Conservation (phyloP, 2,113 vertebrate species). For the Uropsilus gracilis region DNA sequence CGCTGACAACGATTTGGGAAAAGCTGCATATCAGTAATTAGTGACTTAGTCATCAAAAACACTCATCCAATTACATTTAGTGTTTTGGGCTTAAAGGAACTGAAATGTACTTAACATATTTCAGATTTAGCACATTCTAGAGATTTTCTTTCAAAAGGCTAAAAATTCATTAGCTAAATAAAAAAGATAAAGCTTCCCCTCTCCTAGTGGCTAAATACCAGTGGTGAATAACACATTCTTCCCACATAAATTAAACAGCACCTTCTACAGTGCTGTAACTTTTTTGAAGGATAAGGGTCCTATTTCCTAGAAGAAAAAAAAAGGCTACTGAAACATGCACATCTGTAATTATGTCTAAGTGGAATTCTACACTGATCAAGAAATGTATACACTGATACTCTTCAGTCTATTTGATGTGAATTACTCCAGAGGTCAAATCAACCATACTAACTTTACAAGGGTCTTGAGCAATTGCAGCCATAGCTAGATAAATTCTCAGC, state of each 20-base stretch:
- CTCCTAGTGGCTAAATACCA: not conserved
- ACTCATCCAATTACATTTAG: not conserved
- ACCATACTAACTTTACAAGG: slow-evolving; percentile 64
- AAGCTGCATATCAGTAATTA: slow-evolving; percentile 28
- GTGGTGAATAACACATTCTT: not conserved
- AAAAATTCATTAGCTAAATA: slow-evolving; percentile 19
- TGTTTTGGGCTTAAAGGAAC: not conserved
- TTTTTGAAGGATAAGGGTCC: not conserved
- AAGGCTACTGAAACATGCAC: not conserved
- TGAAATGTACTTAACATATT: not conserved
- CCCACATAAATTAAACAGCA: not conserved
- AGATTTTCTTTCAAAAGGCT: not conserved
- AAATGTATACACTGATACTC: not conserved
- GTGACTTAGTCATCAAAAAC: slow-evolving; percentile 12
- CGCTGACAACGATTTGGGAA: not conserved
- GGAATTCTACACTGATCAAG: not conserved
- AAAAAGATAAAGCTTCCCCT: not conserved
- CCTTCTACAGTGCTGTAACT: not conserved
- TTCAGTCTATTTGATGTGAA: not conserved
- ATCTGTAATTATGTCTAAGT: not conserved
- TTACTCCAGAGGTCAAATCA: slow-evolving; percentile 61
- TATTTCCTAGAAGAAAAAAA: not conserved
- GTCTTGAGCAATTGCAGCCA: slow-evolving; percentile 66
- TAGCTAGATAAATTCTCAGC: slow-evolving; percentile 64
- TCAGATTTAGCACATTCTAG: no score